Conservation (phyloP, 2,888 invertebrate genomes). For the Tetheella fluctuosa region DNA sequence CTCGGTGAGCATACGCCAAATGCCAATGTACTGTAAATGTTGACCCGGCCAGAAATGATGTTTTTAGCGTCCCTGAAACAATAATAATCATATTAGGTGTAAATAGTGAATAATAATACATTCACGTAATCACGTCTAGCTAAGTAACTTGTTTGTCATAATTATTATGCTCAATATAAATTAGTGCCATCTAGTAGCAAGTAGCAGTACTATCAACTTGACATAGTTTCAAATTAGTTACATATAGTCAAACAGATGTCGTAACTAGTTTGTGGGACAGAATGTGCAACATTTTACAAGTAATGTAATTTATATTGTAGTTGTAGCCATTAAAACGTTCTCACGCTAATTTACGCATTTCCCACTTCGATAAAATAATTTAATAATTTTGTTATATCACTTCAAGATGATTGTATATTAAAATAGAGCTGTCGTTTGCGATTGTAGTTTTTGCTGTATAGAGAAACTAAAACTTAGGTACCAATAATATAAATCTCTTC, state of each 20-base stretch:
- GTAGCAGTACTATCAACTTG: constrained; percentile 27
- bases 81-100: constrained; percentile 19
- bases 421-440: too few relatives aligned
- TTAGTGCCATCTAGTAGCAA: constrained; percentile 47
- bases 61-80: constrained; percentile 89
- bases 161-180: neutral
- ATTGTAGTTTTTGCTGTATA: too few relatives aligned
- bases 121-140: neutral
- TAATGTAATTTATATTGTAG: constrained; percentile 22
- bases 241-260: constrained; percentile 52
- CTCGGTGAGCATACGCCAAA: constrained; percentile 94
- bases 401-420: too few relatives aligned
- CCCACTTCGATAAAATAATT: constrained; percentile 29
- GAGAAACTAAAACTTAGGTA: too few relatives aligned
- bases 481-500: too few relatives aligned
- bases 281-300: constrained; percentile 28
- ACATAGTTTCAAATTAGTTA: constrained; percentile 35
- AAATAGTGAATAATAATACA: constrained; percentile 4
- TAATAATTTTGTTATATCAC: neutral
- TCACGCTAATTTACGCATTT: constrained; percentile 27
- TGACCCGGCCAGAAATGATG: constrained; percentile 92
- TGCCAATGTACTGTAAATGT: constrained; percentile 96
- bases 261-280: constrained; percentile 47
- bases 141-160: neutral
- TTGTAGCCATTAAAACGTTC: constrained; percentile 25